These are phyloP conservation scores for Porites australiensis DNA, from an alignment of 64 coral and sea anemone genomes.

Conservation along the genomic window DNA sequence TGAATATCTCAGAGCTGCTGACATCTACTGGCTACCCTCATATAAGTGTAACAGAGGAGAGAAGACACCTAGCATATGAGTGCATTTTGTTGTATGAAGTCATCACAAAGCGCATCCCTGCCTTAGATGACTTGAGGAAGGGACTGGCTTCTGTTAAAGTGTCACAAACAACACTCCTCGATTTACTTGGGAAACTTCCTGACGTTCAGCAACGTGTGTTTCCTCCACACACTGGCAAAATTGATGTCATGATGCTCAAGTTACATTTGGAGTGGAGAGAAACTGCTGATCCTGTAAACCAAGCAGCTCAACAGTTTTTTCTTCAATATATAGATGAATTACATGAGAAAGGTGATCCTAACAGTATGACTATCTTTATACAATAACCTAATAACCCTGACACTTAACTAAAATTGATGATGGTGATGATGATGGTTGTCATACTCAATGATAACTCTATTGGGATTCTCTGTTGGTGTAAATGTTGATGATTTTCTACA, in stretches of 20 bases:
- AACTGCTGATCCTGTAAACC: conserved; percentile 2
- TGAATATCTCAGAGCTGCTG: conserved; percentile 64
- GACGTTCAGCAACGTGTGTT: conserved; percentile 29
- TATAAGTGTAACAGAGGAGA: neutral
- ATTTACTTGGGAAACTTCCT: conserved; percentile 26
- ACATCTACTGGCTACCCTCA: conserved; percentile 55
- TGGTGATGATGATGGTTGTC: no score
- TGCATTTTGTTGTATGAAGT: conserved; percentile 48
- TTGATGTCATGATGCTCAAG: conserved; percentile 1
- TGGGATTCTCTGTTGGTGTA: no score
- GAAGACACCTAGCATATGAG: conserved; percentile 29
- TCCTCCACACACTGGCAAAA: neutral
- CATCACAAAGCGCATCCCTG: conserved; percentile 24
- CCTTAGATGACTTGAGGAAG: conserved; percentile 44
- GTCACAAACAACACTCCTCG: conserved; percentile 9
- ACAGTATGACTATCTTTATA: neutral
- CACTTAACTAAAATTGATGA: no score
- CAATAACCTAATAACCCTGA: neutral
- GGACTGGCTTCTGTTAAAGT: neutral
- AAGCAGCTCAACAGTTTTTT: conserved; percentile 8
- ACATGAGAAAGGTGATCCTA: conserved; percentile 19
- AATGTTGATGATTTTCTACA: no score
- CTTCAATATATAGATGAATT: conserved; percentile 27
- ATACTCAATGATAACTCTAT: no score
- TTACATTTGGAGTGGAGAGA: neutral